phyloP scores from a whole-genome alignment of 2,888 invertebrate genomes.

The Catocala fraxini region DNA sequence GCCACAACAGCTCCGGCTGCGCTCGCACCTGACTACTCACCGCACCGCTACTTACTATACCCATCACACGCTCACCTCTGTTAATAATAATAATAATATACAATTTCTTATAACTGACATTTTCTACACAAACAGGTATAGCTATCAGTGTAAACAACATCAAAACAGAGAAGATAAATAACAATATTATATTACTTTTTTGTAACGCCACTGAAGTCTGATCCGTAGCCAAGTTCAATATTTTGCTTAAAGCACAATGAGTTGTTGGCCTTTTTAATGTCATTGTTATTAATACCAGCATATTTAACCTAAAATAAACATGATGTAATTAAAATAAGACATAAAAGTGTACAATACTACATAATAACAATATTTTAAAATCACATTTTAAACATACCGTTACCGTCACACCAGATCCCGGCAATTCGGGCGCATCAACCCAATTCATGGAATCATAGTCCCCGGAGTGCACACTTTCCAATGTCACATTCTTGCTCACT shows the following conservation, averaged over 20 bases:
- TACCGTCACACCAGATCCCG: conserved; percentile 52
- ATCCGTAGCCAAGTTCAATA: background rate
- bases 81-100: no score
- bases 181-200: background rate
- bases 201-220: background rate
- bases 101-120: no score
- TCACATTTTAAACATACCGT: conserved; percentile 49
- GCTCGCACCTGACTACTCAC: conserved; percentile 84
- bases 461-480: conserved; percentile 46
- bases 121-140: no score
- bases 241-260: no score
- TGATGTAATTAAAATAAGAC: no score
- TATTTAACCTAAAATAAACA: background rate
- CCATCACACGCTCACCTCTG: conserved; percentile 87
- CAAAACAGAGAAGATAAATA: background rate
- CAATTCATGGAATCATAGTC: conserved; percentile 35
- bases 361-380: no score
- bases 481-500: conserved; percentile 28
- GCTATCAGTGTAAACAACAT: background rate
- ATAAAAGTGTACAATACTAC: no score
- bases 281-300: background rate
- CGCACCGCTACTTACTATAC: conserved; percentile 81
- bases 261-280: background rate
- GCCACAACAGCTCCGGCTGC: conserved; percentile 69
- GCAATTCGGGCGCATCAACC: conserved; percentile 22